Base-by-base conservation (phyloP, 2,888 invertebrate species). In the Abrostola tripartita region DNA sequence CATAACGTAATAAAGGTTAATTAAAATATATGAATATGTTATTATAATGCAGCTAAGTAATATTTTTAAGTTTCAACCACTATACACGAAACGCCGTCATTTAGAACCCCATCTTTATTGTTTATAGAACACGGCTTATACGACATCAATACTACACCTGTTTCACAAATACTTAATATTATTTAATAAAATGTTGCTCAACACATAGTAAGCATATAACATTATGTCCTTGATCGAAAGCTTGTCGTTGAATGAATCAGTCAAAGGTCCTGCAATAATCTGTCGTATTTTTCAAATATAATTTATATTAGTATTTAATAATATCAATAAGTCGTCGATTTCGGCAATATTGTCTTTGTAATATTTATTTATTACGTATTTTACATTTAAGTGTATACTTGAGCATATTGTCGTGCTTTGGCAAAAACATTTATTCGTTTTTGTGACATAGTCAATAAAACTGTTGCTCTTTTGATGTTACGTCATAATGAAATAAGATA, bases 121-220 rank as follows among this genome's bases (percentile, higher is more conserved):
- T 8, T 24, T 47, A 47, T 9, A 47, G 8, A 8, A 47, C 44
- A 24, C 44, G 44, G 44, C 24, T 14, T 50, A 49, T 36, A 62
- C 47, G 56, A 68, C 59, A 58, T 67, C 40, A 35, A 58, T 61
- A 42, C 35, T 57, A 41, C 6, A 24, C 44, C 41, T 7, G 50
- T 59, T 41, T 44, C 12, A 44, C 44, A 44, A 44, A 44, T 44
- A 44, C 12, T 44, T 37, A 47, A 38, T 47, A 55, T 47, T 37
- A 47, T 55, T 14, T 10, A 37, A 55, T 55, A 14, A 38, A 55
- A 37, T 47, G 11, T 47, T 55, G 14, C 14, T 47, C 14, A 14
- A 55, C 10, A 37, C 47, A 36, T 36, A 36, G 12, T 37, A 55
- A 6, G 35, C 7, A 42, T 42, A 24, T 7, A 24, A 24, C 4